Conservation (phyloP, 2,888 invertebrate species). For the Ctena decussata region DNA sequence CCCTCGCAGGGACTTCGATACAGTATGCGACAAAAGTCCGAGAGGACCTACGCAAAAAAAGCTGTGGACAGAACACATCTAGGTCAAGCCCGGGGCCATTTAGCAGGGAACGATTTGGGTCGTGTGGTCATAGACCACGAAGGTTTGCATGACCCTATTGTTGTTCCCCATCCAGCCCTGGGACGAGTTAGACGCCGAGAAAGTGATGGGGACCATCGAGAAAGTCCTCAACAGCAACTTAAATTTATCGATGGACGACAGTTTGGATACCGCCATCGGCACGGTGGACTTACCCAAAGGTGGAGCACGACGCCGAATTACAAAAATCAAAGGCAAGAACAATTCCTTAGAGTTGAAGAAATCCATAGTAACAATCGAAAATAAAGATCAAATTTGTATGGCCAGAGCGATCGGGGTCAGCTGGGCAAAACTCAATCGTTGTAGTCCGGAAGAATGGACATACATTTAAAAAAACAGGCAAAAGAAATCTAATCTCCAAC, state of each 20-base stretch:
- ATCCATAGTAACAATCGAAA: slow-evolving; percentile 35
- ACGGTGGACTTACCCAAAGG: slow-evolving; percentile 36
- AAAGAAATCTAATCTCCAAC: slow-evolving; percentile 34
- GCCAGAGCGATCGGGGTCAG: slow-evolving; percentile 11
- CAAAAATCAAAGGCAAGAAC: slow-evolving; percentile 13
- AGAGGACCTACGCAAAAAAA: not conserved
- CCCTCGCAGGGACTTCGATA: not conserved
- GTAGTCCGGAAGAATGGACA: slow-evolving; percentile 43
- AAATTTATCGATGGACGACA: slow-evolving; percentile 25
- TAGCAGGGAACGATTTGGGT: slow-evolving; percentile 42
- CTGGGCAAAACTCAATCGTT: slow-evolving; percentile 41
- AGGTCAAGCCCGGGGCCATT: slow-evolving; percentile 29
- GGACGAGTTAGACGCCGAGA: slow-evolving; percentile 36
- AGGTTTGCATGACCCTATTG: slow-evolving; percentile 42
- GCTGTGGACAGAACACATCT: not conserved
- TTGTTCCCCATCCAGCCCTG: slow-evolving; percentile 46
- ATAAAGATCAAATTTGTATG: slow-evolving; percentile 34
- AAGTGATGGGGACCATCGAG: slow-evolving; percentile 34
- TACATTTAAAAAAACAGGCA: slow-evolving; percentile 20
- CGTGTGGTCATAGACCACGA: slow-evolving; percentile 35
- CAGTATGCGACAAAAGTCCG: not conserved
- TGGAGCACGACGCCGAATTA: slow-evolving; percentile 24
- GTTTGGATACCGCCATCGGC: slow-evolving; percentile 29
- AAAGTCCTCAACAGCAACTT: slow-evolving; percentile 46
- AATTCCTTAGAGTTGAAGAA: slow-evolving; percentile 32